Conservation (phyloP, 2,113 vertebrate genomes). For the Salminus brasiliensis region DNA sequence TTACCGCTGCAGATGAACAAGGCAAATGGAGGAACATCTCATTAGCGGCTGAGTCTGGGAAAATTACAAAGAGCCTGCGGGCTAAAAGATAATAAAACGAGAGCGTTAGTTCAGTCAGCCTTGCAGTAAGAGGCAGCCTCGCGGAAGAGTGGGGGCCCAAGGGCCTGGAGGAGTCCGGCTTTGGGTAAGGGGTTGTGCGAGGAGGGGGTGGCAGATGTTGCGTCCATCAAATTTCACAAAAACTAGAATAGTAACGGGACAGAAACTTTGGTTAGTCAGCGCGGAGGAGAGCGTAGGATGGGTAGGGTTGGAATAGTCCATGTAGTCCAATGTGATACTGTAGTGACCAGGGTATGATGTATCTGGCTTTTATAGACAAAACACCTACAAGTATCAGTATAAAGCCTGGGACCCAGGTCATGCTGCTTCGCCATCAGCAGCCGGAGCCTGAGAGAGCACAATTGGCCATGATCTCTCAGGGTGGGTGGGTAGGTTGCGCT, state of each 20-base stretch:
- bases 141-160: constrained; percentile 65
- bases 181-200: not conserved
- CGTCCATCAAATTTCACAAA: constrained; percentile 10
- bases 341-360: no score
- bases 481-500: no score
- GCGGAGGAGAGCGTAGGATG: not conserved
- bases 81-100: constrained; percentile 49
- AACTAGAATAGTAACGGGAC: constrained; percentile 14
- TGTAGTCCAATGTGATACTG: no score
- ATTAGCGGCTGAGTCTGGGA: constrained; percentile 61
- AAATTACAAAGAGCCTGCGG: constrained; percentile 58
- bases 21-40: constrained; percentile 42
- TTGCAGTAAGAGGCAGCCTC: constrained; percentile 56
- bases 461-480: no score
- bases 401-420: no score
- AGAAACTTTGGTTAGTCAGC: not conserved
- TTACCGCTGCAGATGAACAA: constrained; percentile 50
- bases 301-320: no score
- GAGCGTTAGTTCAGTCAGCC: constrained; percentile 61
- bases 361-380: no score
- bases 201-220: not conserved
- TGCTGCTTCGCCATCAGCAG: no score
- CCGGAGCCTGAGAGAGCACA: no score
- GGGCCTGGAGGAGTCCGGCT: constrained; percentile 41
- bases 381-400: no score